These are phyloP conservation scores for Coluber constrictor DNA, from an alignment of 2,797 vertebrate species.

Conservation along the genomic window DNA sequence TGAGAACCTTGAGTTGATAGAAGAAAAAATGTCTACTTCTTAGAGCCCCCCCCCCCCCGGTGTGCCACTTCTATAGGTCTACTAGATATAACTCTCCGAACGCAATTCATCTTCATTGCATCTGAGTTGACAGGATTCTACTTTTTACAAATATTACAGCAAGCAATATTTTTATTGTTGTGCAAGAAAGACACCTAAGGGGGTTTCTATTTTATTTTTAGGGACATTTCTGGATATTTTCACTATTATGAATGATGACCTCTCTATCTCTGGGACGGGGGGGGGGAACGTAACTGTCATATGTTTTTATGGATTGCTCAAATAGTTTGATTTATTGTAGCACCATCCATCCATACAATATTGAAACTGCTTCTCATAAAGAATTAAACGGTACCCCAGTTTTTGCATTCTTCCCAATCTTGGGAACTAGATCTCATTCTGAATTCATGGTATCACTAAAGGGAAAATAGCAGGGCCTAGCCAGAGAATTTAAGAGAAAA, in stretches of 20 bases:
- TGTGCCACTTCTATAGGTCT: slow-evolving; percentile 17
- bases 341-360: slow-evolving; percentile 47
- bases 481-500: background rate
- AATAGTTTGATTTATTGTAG: slow-evolving; percentile 60
- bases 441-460: background rate
- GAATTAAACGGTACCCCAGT: slow-evolving; percentile 15
- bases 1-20: slow-evolving; percentile 35
- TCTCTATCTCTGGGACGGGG: slow-evolving; percentile 20
- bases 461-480: background rate
- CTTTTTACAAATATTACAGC: slow-evolving; percentile 66
- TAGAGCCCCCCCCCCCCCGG: slow-evolving; percentile 30
- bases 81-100: slow-evolving; percentile 50
- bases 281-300: slow-evolving; percentile 41
- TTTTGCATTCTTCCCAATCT: background rate
- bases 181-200: slow-evolving; percentile 65
- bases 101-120: slow-evolving; percentile 65
- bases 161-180: slow-evolving; percentile 65
- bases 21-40: slow-evolving; percentile 29
- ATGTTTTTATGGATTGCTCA: slow-evolving; percentile 51
- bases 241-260: slow-evolving; percentile 63
- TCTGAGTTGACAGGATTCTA: slow-evolving; percentile 58
- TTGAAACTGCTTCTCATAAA: slow-evolving; percentile 42
- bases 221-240: slow-evolving; percentile 62
- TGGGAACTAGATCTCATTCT: background rate
- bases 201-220: slow-evolving; percentile 60